A percentile compares a stretch with the other conserved stretches of the same genome.
These are phyloP conservation scores for Uropetala carovei DNA, from an alignment of 2,888 invertebrate genomes.

Conservation along the genomic window DNA sequence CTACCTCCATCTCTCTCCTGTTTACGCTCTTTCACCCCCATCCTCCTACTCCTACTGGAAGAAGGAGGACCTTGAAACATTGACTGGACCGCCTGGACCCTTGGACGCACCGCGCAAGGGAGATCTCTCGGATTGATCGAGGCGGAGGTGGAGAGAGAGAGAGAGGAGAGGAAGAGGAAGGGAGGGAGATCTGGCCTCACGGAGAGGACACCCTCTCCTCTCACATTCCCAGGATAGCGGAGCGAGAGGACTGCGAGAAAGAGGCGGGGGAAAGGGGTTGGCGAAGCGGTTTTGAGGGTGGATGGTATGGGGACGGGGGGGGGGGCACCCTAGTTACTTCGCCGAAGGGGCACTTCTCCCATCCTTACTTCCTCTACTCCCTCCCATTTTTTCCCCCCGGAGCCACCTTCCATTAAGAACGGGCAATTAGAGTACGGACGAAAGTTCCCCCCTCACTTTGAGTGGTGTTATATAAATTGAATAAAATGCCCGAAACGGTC, in stretches of 20 bases:
- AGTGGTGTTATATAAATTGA: too few relatives aligned
- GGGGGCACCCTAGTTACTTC: background rate
- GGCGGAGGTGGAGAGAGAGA: background rate
- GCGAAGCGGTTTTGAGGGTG: slow-evolving; percentile 1
- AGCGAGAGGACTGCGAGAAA: background rate
- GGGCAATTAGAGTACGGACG: too few relatives aligned
- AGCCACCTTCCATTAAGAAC: background rate
- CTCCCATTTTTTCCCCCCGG: background rate
- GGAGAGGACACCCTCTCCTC: background rate
- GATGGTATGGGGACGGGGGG: background rate
- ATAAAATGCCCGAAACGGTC: too few relatives aligned
- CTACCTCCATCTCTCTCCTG: too few relatives aligned
- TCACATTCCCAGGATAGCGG: slow-evolving; percentile 8
- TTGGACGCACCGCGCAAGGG: background rate
- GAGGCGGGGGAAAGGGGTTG: background rate
- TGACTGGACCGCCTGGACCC: background rate
- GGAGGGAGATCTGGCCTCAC: background rate
- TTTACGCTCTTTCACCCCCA: background rate
- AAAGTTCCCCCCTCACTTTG: too few relatives aligned
- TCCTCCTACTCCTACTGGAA: background rate
- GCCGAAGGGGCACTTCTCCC: background rate
- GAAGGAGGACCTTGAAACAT: background rate
- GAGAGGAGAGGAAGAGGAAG: background rate
- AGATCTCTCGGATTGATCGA: background rate
- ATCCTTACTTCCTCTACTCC: background rate